Percentiles rank a stretch among this genome's conserved stretches.
phyloP scores from a whole-genome alignment of 2,797 vertebrate genomes.

The Loris lydekkerianus region DNA sequence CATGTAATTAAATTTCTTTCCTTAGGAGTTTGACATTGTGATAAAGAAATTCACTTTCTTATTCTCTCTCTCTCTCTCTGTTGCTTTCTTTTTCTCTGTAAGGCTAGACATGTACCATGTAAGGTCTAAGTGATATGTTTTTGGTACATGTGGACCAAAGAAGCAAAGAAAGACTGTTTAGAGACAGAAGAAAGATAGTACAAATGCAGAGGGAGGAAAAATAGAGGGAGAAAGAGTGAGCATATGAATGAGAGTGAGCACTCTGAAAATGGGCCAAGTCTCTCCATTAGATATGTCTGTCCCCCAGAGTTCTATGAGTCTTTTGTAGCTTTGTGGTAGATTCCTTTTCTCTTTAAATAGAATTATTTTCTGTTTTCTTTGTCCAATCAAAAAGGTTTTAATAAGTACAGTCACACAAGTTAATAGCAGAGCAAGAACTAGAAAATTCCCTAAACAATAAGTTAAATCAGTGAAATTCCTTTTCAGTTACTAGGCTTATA shows the following conservation, averaged over 20 bases:
- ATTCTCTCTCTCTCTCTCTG: not conserved
- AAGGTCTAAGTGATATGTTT: not conserved
- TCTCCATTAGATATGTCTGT: not conserved
- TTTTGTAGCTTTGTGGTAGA: not conserved
- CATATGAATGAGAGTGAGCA: too few relatives aligned
- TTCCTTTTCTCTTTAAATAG: constrained; percentile 24
- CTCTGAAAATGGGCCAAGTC: not conserved
- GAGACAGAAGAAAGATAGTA: not conserved
- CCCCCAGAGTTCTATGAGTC: not conserved
- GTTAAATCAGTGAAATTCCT: not conserved
- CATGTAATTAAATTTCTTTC: not conserved
- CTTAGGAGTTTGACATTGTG: not conserved
- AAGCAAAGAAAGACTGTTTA: not conserved
- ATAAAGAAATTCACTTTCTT: not conserved
- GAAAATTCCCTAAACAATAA: not conserved
- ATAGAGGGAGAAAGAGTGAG: not conserved
- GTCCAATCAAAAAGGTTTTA: not conserved
- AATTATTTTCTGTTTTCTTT: constrained; percentile 29
- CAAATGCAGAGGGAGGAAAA: not conserved
- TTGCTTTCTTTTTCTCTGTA: not conserved
- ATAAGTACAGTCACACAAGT: not conserved
- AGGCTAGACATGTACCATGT: not conserved
- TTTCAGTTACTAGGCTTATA: not conserved
- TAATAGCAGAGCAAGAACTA: not conserved
- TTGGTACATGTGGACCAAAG: not conserved